phyloP scores from a whole-genome alignment of 2,113 vertebrate genomes.

The Caretta caretta region DNA sequence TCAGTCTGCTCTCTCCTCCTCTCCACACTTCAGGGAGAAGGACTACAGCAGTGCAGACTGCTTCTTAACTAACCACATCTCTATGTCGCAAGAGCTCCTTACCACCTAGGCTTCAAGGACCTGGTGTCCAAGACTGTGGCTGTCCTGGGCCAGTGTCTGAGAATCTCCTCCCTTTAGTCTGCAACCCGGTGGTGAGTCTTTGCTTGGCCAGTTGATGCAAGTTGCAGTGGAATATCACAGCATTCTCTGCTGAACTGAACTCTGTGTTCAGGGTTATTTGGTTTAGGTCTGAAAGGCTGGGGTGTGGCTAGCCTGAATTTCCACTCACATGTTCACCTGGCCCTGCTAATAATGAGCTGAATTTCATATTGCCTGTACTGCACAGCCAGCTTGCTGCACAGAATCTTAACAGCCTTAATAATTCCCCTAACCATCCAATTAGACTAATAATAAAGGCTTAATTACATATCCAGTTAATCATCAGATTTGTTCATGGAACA shows the following conservation, averaged over 20 bases:
- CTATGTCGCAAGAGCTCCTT: not conserved
- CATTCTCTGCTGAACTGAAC: slow-evolving; percentile 7
- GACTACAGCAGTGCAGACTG: not conserved
- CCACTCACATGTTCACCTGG: slow-evolving; percentile 60
- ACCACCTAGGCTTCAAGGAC: not conserved
- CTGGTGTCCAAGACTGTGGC: not conserved
- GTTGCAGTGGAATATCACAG: not conserved
- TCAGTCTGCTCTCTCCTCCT: not conserved
- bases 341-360: slow-evolving; percentile 66
- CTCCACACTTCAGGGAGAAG: not conserved
- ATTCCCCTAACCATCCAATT: slow-evolving; percentile 79
- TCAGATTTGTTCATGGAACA: slow-evolving; percentile 72
- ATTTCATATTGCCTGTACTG: slow-evolving; percentile 69
- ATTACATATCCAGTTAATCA: slow-evolving; percentile 75
- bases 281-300: slow-evolving; percentile 57
- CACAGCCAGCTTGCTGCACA: slow-evolving; percentile 63
- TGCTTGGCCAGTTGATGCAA: not conserved
- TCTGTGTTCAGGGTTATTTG: slow-evolving; percentile 57
- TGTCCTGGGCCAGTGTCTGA: not conserved
- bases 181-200: not conserved
- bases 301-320: slow-evolving; percentile 57
- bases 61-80: not conserved
- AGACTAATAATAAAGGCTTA: slow-evolving; percentile 76
- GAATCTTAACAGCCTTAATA: slow-evolving; percentile 74
- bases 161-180: not conserved